A percentile compares a stretch with the other conserved stretches of the same genome.
Conservation (phyloP, 2,113 vertebrate genomes). For the Opisthocomus hoazin region DNA sequence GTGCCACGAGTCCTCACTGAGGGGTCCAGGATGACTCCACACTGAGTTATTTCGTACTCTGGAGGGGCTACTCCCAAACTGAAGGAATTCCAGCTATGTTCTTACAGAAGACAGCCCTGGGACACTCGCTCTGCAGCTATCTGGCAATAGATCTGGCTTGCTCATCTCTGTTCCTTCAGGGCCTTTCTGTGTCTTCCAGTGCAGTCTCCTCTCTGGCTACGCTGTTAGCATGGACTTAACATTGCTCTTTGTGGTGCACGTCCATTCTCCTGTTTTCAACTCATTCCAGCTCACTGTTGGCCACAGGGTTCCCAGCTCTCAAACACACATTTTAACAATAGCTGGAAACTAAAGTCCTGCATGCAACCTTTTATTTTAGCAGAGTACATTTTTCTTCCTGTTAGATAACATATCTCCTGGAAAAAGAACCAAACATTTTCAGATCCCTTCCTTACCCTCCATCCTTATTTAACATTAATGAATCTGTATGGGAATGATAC, state of each 20-base stretch:
- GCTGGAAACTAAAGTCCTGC: neutral
- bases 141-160: neutral
- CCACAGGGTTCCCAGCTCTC: neutral
- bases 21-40: neutral
- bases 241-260: neutral
- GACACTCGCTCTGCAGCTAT: neutral
- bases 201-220: neutral
- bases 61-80: neutral
- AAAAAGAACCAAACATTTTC: neutral
- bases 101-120: neutral
- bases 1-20: neutral
- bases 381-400: neutral
- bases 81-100: slow-evolving; percentile 36
- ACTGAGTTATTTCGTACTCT: neutral
- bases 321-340: neutral
- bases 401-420: neutral
- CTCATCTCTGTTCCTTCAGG: neutral
- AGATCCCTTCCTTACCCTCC: neutral
- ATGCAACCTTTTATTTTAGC: neutral
- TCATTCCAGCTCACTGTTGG: neutral
- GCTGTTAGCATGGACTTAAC: neutral
- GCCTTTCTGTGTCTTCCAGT: neutral
- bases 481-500: neutral
- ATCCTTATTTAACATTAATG: neutral
- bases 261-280: neutral